Base-by-base conservation (phyloP, 2,113 vertebrate species). In the Phyllopteryx taeniolatus region DNA sequence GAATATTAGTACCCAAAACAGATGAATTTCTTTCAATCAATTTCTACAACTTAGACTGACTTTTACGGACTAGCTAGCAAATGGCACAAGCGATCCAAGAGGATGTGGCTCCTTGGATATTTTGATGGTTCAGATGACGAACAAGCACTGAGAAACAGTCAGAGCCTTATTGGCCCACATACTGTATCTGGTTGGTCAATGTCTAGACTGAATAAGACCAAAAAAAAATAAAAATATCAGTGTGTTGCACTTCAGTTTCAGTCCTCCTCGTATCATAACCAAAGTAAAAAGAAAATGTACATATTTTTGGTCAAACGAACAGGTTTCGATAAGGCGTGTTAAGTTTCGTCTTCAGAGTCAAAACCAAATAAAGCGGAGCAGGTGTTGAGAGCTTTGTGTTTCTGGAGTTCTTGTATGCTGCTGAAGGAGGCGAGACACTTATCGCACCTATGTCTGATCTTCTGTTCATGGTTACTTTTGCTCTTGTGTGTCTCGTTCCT, bases 291-390 rank as follows among this genome's bases (percentile, higher is more conserved):
- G 20, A 39, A 60, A 42, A 57, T 1, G 15, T 14, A 22, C 61
- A 59, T 8, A 33, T 46, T 64, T 65, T 65, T 65, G 42, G 63
- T 65, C 20, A 22, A 65, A n/a, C 9, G 2, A 63, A 22, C 57
- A 60, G 10, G n/a, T 8, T 31, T 66, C 11, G 6, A 47, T 44
- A 66, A 66, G 42, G 64, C 44, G 2, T 2, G 95, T 96, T 98
- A 92, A 97, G 96, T 96, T 93, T 99, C 96, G 89, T 99, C 98
- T 75, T 99, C 98, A 43, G 97, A 98, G 88, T 99, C 98, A 59
- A 99, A 98, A 89, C 96, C 97, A 89, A 99, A 99, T 75, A 98
- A 95, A 43, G 96, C 90, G 71, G 95, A 94, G 94, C 98, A 99
- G 81, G 96, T 98, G 89, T 98, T 96, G 68, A 95, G 94, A 83